Conservation (phyloP, 2,797 vertebrate genomes). For the Diceros bicornis region DNA sequence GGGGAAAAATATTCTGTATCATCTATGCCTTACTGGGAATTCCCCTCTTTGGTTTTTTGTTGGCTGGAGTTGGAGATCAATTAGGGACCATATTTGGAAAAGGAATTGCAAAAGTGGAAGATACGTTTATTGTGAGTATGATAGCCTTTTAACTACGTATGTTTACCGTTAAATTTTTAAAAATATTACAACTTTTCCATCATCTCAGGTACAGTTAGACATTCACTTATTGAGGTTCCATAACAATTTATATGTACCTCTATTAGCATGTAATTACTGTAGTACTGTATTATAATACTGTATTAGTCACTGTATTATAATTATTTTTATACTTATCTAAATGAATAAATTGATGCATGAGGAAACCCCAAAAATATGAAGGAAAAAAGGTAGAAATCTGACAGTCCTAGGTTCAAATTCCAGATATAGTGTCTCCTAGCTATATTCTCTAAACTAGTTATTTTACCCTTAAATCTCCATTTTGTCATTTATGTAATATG, state of each 20-base stretch:
- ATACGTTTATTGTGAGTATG: constrained; percentile 97
- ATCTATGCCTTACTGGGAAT: constrained; percentile 99
- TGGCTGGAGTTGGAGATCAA: constrained; percentile 99
- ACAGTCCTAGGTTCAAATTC: not conserved
- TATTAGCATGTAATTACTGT: not conserved
- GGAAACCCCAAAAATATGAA: not conserved
- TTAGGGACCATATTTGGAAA: constrained; percentile 99
- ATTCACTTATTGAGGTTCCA: not conserved
- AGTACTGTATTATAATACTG: not conserved
- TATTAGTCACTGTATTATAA: not conserved
- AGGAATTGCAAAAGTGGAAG: constrained; percentile 97
- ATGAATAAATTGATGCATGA: not conserved
- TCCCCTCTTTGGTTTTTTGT: constrained; percentile 97
- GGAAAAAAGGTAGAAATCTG: not conserved
- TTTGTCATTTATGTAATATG: not conserved
- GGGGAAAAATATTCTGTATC: constrained; percentile 98
- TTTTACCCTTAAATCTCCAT: not conserved
- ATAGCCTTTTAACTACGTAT: not conserved
- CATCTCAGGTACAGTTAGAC: not conserved
- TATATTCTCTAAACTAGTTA: not conserved
- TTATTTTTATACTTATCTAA: constrained; percentile 33
- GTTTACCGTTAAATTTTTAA: not conserved
- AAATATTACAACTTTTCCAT: not conserved
- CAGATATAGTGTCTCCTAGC: not conserved
- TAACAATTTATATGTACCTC: not conserved